Conservation (phyloP, 2,113 vertebrate species). For the Herpetotheres cachinnans region DNA sequence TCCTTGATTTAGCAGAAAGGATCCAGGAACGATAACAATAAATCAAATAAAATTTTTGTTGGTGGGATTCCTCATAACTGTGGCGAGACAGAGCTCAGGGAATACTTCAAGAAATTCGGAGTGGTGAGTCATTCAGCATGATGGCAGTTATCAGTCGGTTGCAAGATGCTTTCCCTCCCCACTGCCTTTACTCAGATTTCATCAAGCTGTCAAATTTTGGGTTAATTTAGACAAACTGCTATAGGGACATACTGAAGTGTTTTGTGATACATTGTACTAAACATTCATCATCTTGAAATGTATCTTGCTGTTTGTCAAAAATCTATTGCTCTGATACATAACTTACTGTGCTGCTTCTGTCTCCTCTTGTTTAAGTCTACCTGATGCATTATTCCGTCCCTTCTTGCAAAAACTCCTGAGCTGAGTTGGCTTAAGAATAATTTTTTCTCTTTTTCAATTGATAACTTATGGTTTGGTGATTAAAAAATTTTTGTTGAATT, state of each 20-base stretch:
- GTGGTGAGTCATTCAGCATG: constrained; percentile 86
- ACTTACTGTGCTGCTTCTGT: not conserved
- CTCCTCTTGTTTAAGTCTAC: not conserved
- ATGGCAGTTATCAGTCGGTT: not conserved
- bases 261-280: not conserved
- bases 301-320: not conserved
- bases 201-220: not conserved
- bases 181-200: not conserved
- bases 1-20: constrained; percentile 88
- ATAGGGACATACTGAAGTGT: not conserved
- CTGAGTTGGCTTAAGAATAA: not conserved
- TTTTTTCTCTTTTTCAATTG: not conserved
- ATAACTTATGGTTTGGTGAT: not conserved
- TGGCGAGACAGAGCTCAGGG: constrained; percentile 99
- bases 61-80: constrained; percentile 99
- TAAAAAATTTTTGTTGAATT: not conserved
- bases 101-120: constrained; percentile 99
- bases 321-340: not conserved
- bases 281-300: not conserved
- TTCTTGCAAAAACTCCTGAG: not conserved
- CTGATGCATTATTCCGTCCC: not conserved
- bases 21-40: constrained; percentile 95
- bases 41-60: constrained; percentile 99
- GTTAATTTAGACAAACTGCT: constrained; percentile 17
- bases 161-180: not conserved